Evolutionary conservation across 35 echinoderm and acorn worm genomes (phyloP).

Genomic region (Hemicentrotus pulcherrimus): DNA sequence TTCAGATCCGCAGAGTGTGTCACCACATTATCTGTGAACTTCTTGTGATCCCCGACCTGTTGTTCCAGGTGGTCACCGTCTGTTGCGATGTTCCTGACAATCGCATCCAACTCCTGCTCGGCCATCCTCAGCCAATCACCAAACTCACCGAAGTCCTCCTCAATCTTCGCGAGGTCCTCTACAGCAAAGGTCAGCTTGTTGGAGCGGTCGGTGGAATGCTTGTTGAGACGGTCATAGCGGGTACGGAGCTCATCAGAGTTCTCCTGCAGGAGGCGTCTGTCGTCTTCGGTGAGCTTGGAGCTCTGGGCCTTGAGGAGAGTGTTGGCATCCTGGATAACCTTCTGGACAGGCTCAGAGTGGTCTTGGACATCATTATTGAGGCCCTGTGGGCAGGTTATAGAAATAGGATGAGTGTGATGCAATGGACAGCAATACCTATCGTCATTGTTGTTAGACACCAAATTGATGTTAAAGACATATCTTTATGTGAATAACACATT

Average conservation of each 20-base stretch:
- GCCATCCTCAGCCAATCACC: constrained; percentile 77
- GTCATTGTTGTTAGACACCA: too few relatives aligned
- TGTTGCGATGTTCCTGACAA: constrained; percentile 61
- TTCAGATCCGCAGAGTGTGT: constrained; percentile 93
- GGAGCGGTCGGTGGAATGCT: constrained; percentile 66
- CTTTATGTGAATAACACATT: too few relatives aligned
- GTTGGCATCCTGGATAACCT: constrained; percentile 83
- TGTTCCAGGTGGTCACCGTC: constrained; percentile 60
- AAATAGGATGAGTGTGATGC: too few relatives aligned
- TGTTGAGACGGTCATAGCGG: constrained; percentile 79
- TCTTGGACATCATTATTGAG: constrained; percentile 81
- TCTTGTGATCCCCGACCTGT: constrained; percentile 71
- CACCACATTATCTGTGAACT: constrained; percentile 92
- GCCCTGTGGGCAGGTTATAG: constrained; percentile 26
- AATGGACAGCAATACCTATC: too few relatives aligned
- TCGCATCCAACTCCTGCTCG: constrained; percentile 74
- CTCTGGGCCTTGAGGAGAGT: constrained; percentile 67
- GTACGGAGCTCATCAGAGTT: constrained; percentile 71
- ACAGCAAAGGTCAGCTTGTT: constrained; percentile 64
- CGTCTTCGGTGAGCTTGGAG: constrained; percentile 65
- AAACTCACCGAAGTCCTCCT: constrained; percentile 78
- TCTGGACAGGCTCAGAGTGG: constrained; percentile 88
- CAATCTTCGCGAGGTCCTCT: constrained; percentile 78
- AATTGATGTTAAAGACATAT: too few relatives aligned
- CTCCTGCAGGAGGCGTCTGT: constrained; percentile 60